Evolutionary conservation across 2,888 invertebrate species (phyloP).

Genomic region (Hyppa rectilinea): DNA sequence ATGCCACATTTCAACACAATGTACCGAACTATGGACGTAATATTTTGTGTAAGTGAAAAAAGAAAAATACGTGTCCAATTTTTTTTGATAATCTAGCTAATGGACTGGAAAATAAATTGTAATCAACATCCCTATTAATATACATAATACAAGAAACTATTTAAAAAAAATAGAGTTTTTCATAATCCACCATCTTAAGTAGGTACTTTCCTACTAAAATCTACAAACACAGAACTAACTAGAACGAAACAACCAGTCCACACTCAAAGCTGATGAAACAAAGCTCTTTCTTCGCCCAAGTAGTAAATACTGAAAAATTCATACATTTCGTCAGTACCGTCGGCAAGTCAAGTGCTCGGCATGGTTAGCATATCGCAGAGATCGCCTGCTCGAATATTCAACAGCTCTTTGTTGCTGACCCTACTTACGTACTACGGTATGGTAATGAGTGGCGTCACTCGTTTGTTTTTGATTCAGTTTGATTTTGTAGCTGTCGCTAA

Average conservation of each 20-base stretch:
- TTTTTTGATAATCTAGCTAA: too few species aligned
- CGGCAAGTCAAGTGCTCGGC: slow-evolving; percentile 71
- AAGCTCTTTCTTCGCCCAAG: slow-evolving; percentile 44
- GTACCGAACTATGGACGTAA: too few species aligned
- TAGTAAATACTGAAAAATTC: slow-evolving; percentile 71
- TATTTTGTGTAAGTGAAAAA: too few species aligned
- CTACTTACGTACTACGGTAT: slow-evolving; percentile 84
- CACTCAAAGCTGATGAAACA: slow-evolving; percentile 61
- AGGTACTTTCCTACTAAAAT: background rate
- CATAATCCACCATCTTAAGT: too few species aligned
- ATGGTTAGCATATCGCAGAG: slow-evolving; percentile 86
- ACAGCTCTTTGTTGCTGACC: slow-evolving; percentile 88
- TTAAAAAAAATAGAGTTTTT: too few species aligned
- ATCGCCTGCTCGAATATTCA: slow-evolving; percentile 87
- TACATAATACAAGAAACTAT: too few species aligned
- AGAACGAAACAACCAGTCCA: slow-evolving; percentile 36
- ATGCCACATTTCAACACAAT: too few species aligned
- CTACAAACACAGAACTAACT: slow-evolving; percentile 1
- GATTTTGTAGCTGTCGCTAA: slow-evolving; percentile 62
- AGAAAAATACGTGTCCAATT: too few species aligned
- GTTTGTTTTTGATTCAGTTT: slow-evolving; percentile 71
- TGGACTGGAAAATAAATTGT: too few species aligned
- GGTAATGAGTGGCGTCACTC: slow-evolving; percentile 78
- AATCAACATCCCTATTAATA: too few species aligned
- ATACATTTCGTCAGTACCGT: slow-evolving; percentile 70